Percentiles rank a stretch among this genome's conserved stretches.
These are phyloP conservation scores for Melanitta fusca DNA, from an alignment of 2,797 vertebrate species.

Conservation along the genomic window DNA sequence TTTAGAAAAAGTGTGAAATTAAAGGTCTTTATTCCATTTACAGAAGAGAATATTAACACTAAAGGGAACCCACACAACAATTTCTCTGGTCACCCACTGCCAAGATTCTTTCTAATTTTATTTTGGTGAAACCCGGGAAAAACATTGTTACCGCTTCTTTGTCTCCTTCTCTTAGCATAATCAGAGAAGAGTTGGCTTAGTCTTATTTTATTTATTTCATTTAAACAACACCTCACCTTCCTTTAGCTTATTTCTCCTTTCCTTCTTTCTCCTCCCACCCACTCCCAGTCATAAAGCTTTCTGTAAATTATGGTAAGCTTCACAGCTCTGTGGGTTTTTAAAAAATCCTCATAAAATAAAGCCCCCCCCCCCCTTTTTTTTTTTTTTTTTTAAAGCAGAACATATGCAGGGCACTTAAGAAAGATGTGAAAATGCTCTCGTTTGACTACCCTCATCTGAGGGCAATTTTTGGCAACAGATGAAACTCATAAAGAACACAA, in stretches of 20 bases:
- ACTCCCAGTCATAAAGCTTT: constrained; percentile 11
- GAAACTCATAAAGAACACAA: constrained; percentile 64
- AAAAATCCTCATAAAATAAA: constrained; percentile 57
- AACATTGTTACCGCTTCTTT: not conserved
- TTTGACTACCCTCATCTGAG: constrained; percentile 48
- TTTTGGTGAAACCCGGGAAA: not conserved
- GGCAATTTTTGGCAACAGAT: constrained; percentile 63
- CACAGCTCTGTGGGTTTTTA: not conserved
- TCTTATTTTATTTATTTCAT: not conserved
- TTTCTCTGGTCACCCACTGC: not conserved
- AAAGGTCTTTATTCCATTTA: constrained; percentile 6
- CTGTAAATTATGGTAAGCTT: constrained; percentile 61
- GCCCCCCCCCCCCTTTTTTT: not conserved
- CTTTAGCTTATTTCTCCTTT: not conserved
- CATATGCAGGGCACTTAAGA: constrained; percentile 48
- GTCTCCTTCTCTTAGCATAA: not conserved
- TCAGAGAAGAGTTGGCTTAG: not conserved
- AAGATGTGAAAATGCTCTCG: constrained; percentile 52
- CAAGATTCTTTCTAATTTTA: not conserved
- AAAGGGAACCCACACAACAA: not conserved
- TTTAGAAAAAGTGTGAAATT: not conserved
- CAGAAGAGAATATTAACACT: not conserved
- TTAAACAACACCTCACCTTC: constrained; percentile 2
- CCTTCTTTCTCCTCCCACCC: not conserved
- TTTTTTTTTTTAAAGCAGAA: constrained; percentile 38